Base-by-base conservation (phyloP, 2,113 vertebrate genomes). In the Macaca mulatta region DNA sequence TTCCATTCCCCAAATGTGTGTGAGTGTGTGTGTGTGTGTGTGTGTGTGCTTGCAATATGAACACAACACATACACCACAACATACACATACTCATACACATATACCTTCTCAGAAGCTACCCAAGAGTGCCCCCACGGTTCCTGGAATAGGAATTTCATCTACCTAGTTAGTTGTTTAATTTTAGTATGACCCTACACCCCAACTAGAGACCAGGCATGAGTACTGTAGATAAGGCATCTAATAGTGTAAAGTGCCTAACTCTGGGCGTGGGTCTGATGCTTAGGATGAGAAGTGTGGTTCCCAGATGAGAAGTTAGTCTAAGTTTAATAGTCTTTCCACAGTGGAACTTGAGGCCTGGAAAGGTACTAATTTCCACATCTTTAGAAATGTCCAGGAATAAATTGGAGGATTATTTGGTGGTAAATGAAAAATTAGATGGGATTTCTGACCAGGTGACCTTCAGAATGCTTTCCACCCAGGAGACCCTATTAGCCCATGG, bases 381-480 rank as follows among this genome's bases (percentile, higher is more conserved):
- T 57, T 74, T 43, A 67, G 48, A 81, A 85, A 32, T 89, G 17
- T 79, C 57, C 78, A 32, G 43, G 75, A 93, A 83, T 35, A 32
- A 86, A 27, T 4, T 35, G 11, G 27, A 59, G 50, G 32, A 81
- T 92, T 25, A 86, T 85, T 91, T 82, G 43, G 23, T 40, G 38
- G 86, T 48, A 48, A 89, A 75, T 74, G 75, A 82, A 57, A 74
- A 25, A 40, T 85, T 70, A 82, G 20, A 45, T 89, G 59, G 25
- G 8, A 55, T 96, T 89, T 95, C 57, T 59, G 79, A 85, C 38
- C 13, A 70, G 43, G 57, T 55, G 61, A 92, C 17, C 40, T 96
- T 89, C 92, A 43, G 80, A 86, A 43, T 79, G 9, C 32, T 59
- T 93, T 81, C 70, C 45, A 70, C 22, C 20, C 13, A 35, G 81